These are phyloP conservation scores for Drosophila anomalata DNA, from an alignment of 2,888 invertebrate species.

Conservation along the genomic window DNA sequence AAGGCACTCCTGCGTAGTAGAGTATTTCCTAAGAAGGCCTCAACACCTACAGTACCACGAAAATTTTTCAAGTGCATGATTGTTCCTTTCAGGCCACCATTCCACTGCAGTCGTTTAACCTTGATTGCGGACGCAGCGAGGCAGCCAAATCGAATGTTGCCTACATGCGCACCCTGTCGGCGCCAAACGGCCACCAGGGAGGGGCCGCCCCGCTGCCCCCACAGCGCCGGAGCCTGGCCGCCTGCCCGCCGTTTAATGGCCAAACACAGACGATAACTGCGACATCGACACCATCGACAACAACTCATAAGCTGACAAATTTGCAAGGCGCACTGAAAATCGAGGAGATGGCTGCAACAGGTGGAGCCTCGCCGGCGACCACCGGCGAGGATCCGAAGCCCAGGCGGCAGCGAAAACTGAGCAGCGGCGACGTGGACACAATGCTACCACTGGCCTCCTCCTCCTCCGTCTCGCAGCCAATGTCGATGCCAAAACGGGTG, in stretches of 20 bases:
- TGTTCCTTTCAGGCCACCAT: constrained; percentile 82
- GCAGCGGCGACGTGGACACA: constrained; percentile 81
- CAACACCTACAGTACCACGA: background rate
- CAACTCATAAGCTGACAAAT: constrained; percentile 80
- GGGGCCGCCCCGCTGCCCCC: constrained; percentile 47
- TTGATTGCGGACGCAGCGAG: constrained; percentile 82
- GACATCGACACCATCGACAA: constrained; percentile 48
- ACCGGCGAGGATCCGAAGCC: constrained; percentile 75
- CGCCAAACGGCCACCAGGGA: constrained; percentile 69
- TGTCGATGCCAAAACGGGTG: constrained; percentile 82
- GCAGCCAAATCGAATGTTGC: constrained; percentile 71
- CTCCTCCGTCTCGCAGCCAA: constrained; percentile 37
- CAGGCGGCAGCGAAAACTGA: constrained; percentile 81
- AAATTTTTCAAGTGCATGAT: constrained; percentile 22
- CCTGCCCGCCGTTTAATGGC: constrained; percentile 55
- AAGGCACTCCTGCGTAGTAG: too few species aligned
- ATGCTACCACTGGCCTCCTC: constrained; percentile 47
- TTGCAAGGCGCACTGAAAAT: constrained; percentile 81
- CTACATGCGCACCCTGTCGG: constrained; percentile 82
- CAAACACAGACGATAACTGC: constrained; percentile 56
- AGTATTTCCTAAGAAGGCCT: background rate
- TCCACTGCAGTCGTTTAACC: constrained; percentile 84
- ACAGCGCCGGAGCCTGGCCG: constrained; percentile 69
- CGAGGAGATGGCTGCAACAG: constrained; percentile 73
- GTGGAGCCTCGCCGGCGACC: constrained; percentile 45